Evolutionary conservation across 1,140 invertebrate genomes (phyloP).

Genomic region (Aphis craccivora): DNA sequence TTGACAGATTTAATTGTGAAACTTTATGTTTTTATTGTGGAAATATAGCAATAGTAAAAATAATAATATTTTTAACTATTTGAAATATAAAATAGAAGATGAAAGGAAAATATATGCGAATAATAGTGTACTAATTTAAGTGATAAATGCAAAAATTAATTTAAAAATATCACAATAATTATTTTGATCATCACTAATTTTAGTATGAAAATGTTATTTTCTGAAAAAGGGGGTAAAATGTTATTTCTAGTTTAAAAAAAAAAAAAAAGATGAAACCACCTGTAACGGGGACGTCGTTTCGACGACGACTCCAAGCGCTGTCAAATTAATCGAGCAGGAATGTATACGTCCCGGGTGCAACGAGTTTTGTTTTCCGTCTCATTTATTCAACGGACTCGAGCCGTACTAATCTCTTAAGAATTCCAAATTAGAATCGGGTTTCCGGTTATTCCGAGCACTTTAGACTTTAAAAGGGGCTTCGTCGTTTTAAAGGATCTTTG

Average conservation of each 20-base stretch:
- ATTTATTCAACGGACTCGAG: constrained; percentile 47
- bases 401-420: constrained; percentile 57
- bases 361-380: constrained; percentile 56
- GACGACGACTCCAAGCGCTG: constrained; percentile 24
- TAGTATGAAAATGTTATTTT: not conserved
- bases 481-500: constrained; percentile 17
- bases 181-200: not conserved
- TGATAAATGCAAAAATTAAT: not conserved
- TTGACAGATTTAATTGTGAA: not conserved
- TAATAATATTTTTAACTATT: not conserved
- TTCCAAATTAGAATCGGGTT: constrained; percentile 56
- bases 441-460: constrained; percentile 27
- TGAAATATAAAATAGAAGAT: not conserved
- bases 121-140: not conserved
- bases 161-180: not conserved
- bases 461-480: not conserved
- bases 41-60: not conserved
- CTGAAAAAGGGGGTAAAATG: not conserved
- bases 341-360: not conserved
- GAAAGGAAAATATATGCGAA: not conserved
- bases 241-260: not conserved
- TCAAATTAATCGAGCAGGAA: constrained; percentile 55
- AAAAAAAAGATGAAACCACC: constrained; percentile 37
- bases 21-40: not conserved
- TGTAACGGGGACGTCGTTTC: constrained; percentile 36